Evolutionary conservation across 2,113 vertebrate genomes (phyloP).

Genomic region (Ranitomeya imitator): DNA sequence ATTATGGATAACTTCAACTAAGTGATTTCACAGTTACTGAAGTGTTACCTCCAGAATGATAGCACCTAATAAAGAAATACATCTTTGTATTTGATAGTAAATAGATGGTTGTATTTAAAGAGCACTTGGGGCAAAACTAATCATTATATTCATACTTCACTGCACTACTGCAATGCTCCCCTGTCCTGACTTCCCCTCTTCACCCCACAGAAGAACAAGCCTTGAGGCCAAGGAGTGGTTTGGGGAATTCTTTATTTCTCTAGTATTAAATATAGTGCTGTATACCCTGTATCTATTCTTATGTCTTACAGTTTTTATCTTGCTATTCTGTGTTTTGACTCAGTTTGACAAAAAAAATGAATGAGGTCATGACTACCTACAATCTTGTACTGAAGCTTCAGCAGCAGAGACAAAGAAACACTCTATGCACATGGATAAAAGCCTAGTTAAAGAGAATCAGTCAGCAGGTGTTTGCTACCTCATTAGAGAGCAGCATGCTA

Average conservation of each 20-base stretch:
- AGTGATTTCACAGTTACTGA: not conserved
- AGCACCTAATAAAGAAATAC: not conserved
- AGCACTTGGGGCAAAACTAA: no score
- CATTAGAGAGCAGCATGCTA: no score
- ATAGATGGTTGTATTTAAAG: not conserved
- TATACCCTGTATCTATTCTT: not conserved
- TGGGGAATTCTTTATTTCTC: not conserved
- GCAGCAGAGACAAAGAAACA: no score
- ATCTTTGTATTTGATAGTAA: not conserved
- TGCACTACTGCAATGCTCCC: not conserved
- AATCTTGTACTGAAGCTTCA: no score
- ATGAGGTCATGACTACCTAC: no score
- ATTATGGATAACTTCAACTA: not conserved
- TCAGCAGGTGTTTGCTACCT: no score
- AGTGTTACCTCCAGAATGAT: not conserved
- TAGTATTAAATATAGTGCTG: not conserved
- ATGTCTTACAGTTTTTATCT: not conserved
- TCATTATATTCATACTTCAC: not conserved
- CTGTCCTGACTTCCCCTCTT: not conserved
- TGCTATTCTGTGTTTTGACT: not conserved
- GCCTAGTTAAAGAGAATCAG: no score
- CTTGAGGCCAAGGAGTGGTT: no score
- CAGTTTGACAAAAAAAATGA: no score
- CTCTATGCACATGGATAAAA: no score
- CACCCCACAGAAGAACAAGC: not conserved